Conservation (phyloP, 92 coral and sea anemone species). For the Hydrozoanthus gracilis region DNA sequence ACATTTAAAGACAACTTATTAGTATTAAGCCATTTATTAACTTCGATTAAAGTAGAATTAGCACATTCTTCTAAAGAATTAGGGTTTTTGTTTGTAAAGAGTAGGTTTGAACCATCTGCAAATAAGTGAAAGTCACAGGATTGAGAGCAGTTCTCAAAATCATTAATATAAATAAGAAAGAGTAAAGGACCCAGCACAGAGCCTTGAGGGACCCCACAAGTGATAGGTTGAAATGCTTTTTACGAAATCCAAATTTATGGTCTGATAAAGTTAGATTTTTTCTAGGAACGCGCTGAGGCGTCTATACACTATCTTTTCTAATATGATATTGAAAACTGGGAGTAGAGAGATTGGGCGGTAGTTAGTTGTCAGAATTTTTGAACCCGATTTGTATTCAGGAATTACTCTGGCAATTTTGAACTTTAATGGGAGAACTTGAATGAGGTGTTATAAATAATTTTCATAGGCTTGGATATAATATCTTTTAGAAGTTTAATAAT, state of each 20-base stretch:
- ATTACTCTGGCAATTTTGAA: constrained; percentile 1
- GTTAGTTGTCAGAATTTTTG: constrained; percentile 15
- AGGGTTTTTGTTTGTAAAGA: no score
- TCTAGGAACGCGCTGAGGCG: neutral
- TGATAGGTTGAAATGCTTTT: neutral
- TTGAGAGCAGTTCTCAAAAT: no score
- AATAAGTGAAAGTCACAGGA: neutral
- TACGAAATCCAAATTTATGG: neutral
- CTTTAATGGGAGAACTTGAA: constrained; percentile 41
- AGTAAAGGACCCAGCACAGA: no score
- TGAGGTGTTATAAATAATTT: constrained; percentile 41
- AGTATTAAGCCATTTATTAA: neutral
- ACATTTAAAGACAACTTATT: no score
- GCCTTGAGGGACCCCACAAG: no score
- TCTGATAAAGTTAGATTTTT: neutral
- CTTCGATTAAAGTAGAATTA: neutral
- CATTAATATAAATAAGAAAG: no score
- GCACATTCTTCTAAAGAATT: neutral
- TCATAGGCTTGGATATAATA: constrained; percentile 10
- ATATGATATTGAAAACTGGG: neutral
- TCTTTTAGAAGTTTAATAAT: constrained; percentile 31
- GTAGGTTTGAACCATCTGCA: neutral
- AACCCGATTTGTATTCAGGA: constrained; percentile 48
- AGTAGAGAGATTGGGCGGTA: neutral
- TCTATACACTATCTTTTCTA: neutral